A percentile compares a stretch with the other conserved stretches of the same genome.
These are phyloP conservation scores for Buphagus erythrorhynchus DNA, from an alignment of 2,797 vertebrate genomes.

Conservation along the genomic window DNA sequence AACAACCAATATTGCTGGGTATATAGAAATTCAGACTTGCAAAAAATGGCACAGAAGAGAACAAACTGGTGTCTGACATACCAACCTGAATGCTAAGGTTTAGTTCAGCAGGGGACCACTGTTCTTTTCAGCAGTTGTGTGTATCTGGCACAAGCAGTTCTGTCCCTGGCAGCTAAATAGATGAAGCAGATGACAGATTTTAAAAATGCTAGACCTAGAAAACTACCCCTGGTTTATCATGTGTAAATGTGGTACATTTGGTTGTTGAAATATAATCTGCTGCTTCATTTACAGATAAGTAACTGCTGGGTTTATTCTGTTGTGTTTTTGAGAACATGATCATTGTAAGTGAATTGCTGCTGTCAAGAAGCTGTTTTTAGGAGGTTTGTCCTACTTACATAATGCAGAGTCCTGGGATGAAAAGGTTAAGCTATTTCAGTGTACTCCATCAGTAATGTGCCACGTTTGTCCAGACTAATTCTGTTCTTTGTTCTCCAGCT, in stretches of 20 bases:
- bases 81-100: background rate
- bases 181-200: background rate
- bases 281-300: background rate
- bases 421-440: background rate
- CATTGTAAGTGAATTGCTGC: background rate
- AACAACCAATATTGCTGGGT: background rate
- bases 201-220: background rate
- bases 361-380: background rate
- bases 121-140: background rate
- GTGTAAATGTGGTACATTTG: background rate
- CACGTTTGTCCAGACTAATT: background rate
- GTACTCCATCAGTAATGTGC: fast-evolving
- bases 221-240: background rate
- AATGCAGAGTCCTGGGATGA: background rate
- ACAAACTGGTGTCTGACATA: background rate
- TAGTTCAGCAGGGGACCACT: background rate
- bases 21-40: background rate
- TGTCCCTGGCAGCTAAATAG: background rate
- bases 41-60: background rate
- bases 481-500: constrained; percentile 39
- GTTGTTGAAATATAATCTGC: background rate
- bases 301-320: background rate
- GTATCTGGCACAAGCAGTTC: background rate
- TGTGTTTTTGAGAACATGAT: background rate
- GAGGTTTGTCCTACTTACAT: background rate